Base-by-base conservation (phyloP, 2,113 vertebrate genomes). In the Scophthalmus maximus region DNA sequence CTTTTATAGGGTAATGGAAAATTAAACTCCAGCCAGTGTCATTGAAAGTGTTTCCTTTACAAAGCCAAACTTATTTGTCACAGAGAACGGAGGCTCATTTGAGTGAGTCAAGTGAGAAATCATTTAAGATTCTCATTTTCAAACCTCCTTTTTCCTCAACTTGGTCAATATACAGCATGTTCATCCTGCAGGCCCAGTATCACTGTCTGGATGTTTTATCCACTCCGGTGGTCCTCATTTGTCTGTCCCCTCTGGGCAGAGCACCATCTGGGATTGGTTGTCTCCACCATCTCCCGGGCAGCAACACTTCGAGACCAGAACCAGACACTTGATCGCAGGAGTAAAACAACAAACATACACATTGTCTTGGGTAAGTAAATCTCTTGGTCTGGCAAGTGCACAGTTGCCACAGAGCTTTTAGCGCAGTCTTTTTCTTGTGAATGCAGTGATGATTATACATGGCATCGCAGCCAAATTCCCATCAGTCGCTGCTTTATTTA, bases 391-490 rank as follows among this genome's bases (percentile, higher is more conserved):
- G 40, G 75, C 89, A 82, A 84, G 87, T 87, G 79, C 81, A 87
- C 83, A 74, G 83, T 71, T 62, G 87, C 86, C 71, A 65, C 32
- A 4, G 57, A 79, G 72, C 38, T 20, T 18, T 36, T 20, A 53
- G 49, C 47, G 40, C 15, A 22, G 32, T 29, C 40, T 40, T 50
- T 17, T 60, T 50, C 56, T 38, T 64, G 23, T 49, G 50, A 78
- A 60, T 58, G 67, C 71, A 81, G 30, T 59, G 61, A 71, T 57
- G 70, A 74, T 82, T 74, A 87, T 79, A 80, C 76, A 84, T 81
- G 81, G 73, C 53, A 3, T 36, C 11, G 42, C 40, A 76, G 89
- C 90, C 91, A 93, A 83, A 85, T 90, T 92, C 91, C 87, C 92
- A 92, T 89, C 83, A 80, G 76, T 79, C 44, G 68, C 68, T 76